Base-by-base conservation (phyloP, 2,113 vertebrate genomes). In the Suncus etruscus region DNA sequence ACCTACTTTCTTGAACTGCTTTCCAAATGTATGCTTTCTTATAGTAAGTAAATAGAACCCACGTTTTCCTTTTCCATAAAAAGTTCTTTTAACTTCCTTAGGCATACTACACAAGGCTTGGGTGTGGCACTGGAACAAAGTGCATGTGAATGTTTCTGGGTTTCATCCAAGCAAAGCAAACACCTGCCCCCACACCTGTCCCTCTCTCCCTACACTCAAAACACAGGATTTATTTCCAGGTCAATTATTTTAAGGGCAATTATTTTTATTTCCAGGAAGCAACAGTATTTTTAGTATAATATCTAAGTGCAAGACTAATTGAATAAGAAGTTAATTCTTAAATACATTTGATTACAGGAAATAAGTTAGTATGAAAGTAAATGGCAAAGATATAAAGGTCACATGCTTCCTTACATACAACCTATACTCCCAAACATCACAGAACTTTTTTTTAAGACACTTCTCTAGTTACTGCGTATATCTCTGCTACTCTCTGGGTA, bases 341-440 rank as follows among this genome's bases (percentile, higher is more conserved):
- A 86, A 75, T 51, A 65, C 12, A 61, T 68, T 86, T 75, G 3
- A 47, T 63, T 89, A 82, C 58, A 88, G 79, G 72, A 95, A 94
- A 25, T 32, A 83, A 22, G 84, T 29, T 69, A 92, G 69, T 50
- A 25, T 8, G 31, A 92, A 87, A 89, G 51, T 54, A 63, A 89
- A 93, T 75, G 25, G 8, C 66, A 87, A 93, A 93, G 24, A 70
- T 78, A 85, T 76, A 95, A 93, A 93, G 79, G 31, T 94, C 45
- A 88, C 31, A 58, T 73, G 91, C 85, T 78, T 50, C 29, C 77
- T 63, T 22, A 24, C 39, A 63, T 11, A 32, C 8, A 87, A 82
- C 24, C 88, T 74, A 87, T 68, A 4, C 5, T 75, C 47, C 32
- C 27, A 87, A 89, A 14, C 25, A 75, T 29, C 65, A 78, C 27